A percentile compares a stretch with the other conserved stretches of the same genome.
phyloP scores from a whole-genome alignment of 2,113 vertebrate species.

The Dicaeum eximium region DNA sequence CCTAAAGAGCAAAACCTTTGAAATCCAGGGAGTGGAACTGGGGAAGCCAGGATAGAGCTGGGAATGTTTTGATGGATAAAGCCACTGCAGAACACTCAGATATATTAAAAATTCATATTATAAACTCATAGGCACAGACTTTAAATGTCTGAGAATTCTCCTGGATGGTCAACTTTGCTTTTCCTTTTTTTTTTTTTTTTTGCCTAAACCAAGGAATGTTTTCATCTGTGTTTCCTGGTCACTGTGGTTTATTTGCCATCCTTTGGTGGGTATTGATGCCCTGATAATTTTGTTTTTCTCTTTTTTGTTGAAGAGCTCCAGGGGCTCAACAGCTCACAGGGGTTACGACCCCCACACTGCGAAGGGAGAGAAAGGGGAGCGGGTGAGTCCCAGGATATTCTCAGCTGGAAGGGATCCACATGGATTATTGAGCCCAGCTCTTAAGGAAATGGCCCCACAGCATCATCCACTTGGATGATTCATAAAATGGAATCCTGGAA shows the following conservation, averaged over 20 bases:
- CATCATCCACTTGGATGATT: not conserved
- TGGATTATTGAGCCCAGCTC: not conserved
- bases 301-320: not conserved
- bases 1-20: not conserved
- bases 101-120: not conserved
- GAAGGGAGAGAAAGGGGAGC: constrained; percentile 86
- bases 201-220: not conserved
- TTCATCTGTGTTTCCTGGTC: not conserved
- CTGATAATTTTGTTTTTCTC: not conserved
- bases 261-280: not conserved
- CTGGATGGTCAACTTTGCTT: not conserved
- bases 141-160: not conserved
- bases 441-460: not conserved
- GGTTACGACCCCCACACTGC: constrained; percentile 68
- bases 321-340: constrained; percentile 63
- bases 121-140: not conserved
- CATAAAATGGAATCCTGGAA: not conserved
- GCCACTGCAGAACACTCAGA: not conserved
- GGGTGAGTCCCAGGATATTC: constrained; percentile 64
- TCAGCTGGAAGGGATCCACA: not conserved
- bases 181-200: not conserved
- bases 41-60: not conserved
- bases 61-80: not conserved
- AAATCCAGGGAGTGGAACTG: not conserved
- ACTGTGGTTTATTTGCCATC: not conserved